Evolutionary conservation across 1,140 invertebrate genomes (phyloP).

Genomic region (Ceratosolen solmsi): DNA sequence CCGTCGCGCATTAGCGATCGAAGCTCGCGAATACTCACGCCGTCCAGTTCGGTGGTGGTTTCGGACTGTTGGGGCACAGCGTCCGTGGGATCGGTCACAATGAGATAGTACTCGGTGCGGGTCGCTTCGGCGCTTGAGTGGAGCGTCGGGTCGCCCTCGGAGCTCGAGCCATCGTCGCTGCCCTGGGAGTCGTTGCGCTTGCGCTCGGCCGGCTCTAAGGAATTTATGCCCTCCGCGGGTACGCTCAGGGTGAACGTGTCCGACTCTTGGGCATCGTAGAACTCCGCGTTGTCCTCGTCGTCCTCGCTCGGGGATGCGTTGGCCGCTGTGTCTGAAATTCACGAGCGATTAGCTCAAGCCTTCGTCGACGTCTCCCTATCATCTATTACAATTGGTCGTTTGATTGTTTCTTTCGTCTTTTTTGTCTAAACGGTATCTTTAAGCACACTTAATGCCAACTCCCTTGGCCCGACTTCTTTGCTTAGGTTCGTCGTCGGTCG

Average conservation of each 20-base stretch:
- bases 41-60: constrained; percentile 62
- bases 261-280: constrained; percentile 91
- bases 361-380: too few relatives aligned
- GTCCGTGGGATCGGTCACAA: constrained; percentile 68
- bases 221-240: constrained; percentile 68
- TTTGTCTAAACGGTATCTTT: too few relatives aligned
- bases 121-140: constrained; percentile 60
- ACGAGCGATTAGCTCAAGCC: not conserved
- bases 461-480: too few relatives aligned
- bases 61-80: constrained; percentile 51
- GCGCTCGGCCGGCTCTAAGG: constrained; percentile 61
- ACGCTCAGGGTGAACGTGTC: constrained; percentile 82
- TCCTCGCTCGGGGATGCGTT: constrained; percentile 81
- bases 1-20: too few relatives aligned
- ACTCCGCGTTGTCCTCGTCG: constrained; percentile 91
- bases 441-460: too few relatives aligned
- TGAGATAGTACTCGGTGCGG: constrained; percentile 64
- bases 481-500: too few relatives aligned
- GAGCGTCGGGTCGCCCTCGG: constrained; percentile 68
- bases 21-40: constrained; percentile 56
- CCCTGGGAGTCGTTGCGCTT: constrained; percentile 70
- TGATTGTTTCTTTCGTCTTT: too few relatives aligned
- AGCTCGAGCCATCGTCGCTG: constrained; percentile 72
- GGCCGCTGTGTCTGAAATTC: constrained; percentile 64
- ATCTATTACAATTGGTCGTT: too few relatives aligned